Evolutionary conservation across 35 echinoderm and acorn worm species (phyloP).

Genomic region (Ophioderma brevispina): DNA sequence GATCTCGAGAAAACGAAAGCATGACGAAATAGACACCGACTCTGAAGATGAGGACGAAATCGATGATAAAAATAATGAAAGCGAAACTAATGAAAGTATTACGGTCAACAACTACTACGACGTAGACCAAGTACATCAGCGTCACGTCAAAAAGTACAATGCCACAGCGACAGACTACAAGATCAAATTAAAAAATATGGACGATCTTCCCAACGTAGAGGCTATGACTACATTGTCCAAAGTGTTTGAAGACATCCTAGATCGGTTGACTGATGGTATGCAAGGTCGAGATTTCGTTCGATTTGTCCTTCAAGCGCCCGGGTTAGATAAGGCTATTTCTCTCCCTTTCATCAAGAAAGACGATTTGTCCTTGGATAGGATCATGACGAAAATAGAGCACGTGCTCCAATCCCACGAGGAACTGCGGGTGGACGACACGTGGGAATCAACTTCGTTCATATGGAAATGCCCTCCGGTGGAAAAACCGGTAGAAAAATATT

Average conservation of each 20-base stretch:
- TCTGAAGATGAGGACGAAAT: too few species aligned
- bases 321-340: slow-evolving; percentile 33
- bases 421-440: slow-evolving; percentile 18
- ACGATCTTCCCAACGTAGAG: neutral
- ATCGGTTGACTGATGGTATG: slow-evolving; percentile 8
- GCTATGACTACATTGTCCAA: neutral
- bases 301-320: slow-evolving; percentile 29
- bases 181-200: slow-evolving; percentile 28
- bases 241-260: slow-evolving; percentile 28
- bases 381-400: slow-evolving; percentile 41
- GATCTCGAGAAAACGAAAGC: too few species aligned
- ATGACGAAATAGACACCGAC: too few species aligned
- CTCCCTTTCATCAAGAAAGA: slow-evolving; percentile 34
- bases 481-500: neutral
- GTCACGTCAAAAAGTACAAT: slow-evolving; percentile 38
- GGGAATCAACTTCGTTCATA: slow-evolving; percentile 46
- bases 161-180: slow-evolving; percentile 27
- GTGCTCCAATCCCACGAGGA: slow-evolving; percentile 53
- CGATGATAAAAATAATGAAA: too few species aligned
- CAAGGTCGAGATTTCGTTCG: slow-evolving; percentile 10
- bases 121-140: slow-evolving; percentile 10
- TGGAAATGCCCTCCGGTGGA: slow-evolving; percentile 45
- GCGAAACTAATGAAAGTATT: too few species aligned
- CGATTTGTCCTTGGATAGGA: slow-evolving; percentile 36
- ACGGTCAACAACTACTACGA: too few species aligned